Conservation (phyloP, 2,888 invertebrate genomes). For the Pharmacophagus antenor region DNA sequence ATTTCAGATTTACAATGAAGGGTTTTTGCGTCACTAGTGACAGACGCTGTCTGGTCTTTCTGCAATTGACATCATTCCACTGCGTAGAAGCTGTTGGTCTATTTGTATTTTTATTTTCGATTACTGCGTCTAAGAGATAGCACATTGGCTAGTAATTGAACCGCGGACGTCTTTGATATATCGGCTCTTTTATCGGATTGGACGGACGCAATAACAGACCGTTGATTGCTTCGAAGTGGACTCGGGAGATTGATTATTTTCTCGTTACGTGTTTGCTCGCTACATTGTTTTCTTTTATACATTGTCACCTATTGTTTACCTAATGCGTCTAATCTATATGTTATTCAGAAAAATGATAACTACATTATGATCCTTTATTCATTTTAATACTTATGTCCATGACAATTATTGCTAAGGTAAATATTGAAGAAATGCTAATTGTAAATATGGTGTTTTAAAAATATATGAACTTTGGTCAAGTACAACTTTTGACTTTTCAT, state of each 20-base stretch:
- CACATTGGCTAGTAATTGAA: conserved; percentile 75
- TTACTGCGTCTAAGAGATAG: conserved; percentile 71
- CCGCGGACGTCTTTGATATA: conserved; percentile 79
- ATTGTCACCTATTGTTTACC: conserved; percentile 36
- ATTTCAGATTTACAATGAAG: background rate
- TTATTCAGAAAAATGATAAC: background rate
- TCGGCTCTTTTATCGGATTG: conserved; percentile 78
- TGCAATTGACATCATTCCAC: conserved; percentile 54
- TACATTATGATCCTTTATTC: background rate
- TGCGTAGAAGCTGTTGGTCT: conserved; percentile 49
- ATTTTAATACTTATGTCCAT: background rate
- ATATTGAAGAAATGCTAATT: background rate
- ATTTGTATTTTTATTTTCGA: conserved; percentile 65
- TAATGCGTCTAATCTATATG: conserved; percentile 14
- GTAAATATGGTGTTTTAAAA: too few species aligned
- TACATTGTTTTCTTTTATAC: conserved; percentile 53
- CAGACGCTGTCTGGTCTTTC: conserved; percentile 28
- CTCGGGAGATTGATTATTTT: conserved; percentile 79
- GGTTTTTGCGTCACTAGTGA: conserved; percentile 40
- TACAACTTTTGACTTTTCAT: too few species aligned
- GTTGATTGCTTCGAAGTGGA: conserved; percentile 80
- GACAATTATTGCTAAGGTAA: background rate
- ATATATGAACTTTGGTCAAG: too few species aligned
- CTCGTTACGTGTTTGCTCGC: conserved; percentile 55
- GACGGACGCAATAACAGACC: conserved; percentile 78